Base-by-base conservation (phyloP, 2,888 invertebrate genomes). In the Colostygia pectinataria region DNA sequence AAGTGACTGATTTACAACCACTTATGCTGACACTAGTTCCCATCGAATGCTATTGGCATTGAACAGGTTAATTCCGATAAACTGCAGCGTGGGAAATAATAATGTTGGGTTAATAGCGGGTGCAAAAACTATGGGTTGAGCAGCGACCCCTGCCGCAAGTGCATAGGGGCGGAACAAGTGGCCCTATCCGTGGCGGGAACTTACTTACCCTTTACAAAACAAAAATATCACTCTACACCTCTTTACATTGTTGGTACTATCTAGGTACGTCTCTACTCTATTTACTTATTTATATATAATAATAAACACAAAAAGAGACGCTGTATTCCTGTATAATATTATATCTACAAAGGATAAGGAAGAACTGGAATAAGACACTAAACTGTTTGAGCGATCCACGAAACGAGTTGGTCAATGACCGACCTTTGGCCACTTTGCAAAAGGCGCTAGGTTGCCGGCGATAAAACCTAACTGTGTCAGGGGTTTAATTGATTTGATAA, bases 81-180 rank as follows among this genome's bases (percentile, higher is more conserved):
- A 73, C 66, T 65, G 66, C 61, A 74, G 64, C 89, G 89, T 90
- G 89, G 83, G 89, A 90, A 89, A 70, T 9, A 20, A 28, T 10
- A 13, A 67, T 56, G 61, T 65, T 43, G 55, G 61, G 71, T 77
- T 54, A 20, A 74, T 74, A 76, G 72, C 74, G 78, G 83, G 80
- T 83, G 89, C 87, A 89, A 89, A 89, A 88, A 87, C 72, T 72
- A 72, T 68, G 71, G 64, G 71, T 70, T 68, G 70, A 66, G 67
- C 44, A 76, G 63, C 80, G 85, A 85, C 79, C 85, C 84, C 75
- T 66, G 65, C 65, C 57, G 65, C 83, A 83, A 86, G 88, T 85
- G 89, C 86, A 90, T 89, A 86, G 82, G 89, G 90, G 90, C 89
- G 85, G 78, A 85, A 88, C 87, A 83, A 84, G 85, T 87, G 83